Evolutionary conservation across 2,888 invertebrate genomes (phyloP).

Genomic region (Callimorpha dominula): DNA sequence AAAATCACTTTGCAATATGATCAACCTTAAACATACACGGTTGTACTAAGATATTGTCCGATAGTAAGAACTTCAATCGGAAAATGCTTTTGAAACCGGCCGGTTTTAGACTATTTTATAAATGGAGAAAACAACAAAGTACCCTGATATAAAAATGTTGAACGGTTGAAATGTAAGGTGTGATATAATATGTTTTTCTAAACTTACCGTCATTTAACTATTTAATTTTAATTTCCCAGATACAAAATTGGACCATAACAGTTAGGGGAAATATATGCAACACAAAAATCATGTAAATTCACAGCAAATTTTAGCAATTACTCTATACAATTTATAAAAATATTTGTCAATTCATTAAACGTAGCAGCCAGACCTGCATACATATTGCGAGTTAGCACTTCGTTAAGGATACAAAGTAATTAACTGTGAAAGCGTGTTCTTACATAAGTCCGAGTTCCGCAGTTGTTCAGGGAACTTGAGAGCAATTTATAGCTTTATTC

Average conservation of each 20-base stretch:
- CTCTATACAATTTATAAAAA: constrained; percentile 16
- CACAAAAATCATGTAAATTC: neutral
- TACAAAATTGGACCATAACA: neutral
- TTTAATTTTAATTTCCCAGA: no score
- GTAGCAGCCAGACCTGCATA: constrained; percentile 58
- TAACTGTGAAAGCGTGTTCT: constrained; percentile 70
- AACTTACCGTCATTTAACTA: no score
- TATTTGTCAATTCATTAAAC: constrained; percentile 57
- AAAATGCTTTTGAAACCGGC: no score
- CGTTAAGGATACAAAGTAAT: constrained; percentile 79
- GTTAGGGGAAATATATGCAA: neutral
- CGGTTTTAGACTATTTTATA: no score
- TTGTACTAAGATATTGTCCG: no score
- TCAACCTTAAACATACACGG: no score
- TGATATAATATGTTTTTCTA: no score
- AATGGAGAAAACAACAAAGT: no score
- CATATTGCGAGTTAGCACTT: constrained; percentile 74
- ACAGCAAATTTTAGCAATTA: neutral
- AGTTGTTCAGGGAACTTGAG: constrained; percentile 56
- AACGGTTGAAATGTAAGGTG: no score
- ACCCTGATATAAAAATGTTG: no score
- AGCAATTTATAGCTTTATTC: constrained; percentile 70
- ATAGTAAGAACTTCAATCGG: no score
- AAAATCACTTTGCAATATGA: no score
- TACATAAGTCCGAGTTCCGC: constrained; percentile 59